Evolutionary conservation across 2,113 vertebrate genomes (phyloP), one percentile per base, ranked within the genome.

Genomic region (Apeltes quadracus): DNA sequence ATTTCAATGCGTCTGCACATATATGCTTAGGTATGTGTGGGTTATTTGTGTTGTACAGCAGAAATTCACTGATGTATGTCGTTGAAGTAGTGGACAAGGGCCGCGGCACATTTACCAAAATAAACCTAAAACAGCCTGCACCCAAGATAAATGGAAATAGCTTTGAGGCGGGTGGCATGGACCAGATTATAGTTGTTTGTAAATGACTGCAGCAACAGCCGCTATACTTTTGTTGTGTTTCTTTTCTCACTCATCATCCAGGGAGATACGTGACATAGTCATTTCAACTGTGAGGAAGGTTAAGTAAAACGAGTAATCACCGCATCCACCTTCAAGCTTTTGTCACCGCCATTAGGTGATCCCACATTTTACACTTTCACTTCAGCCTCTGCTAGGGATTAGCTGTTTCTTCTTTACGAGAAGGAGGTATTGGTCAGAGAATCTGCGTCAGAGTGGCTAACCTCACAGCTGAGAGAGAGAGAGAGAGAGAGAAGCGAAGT

Each of bases 111-210:
- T 75, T 76, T 66, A 67, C 62, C 25, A 22, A 22, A n/a, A 72
- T 67, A 63, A 61, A 72, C 51, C 18, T 23, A 68, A 55, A 58
- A 73, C 32, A n/a, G 23, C 58, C 55, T 68, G 32, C 39, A 46
- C 43, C 75, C 23, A 36, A 61, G 79, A 88, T 82, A 82, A 90
- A 90, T 90, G 71, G 80, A 88, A 83, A 84, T 69, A 34, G 74
- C 72, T 80, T 61, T 69, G 44, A 55, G 75, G 78, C 75, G 82
- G 79, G 82, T 82, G 77, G 79, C 70, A 69, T 69, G 72, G 69
- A 62, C 66, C 75, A 86, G 84, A 90, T 89, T 89, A 86, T 90
- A 90, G 87, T 85, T 67, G 63, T 90, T 88, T 87, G 64, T 72
- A 55, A 70, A 81, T 85, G 77, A 77, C 18, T 54, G 73, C 74